Evolutionary conservation across 1,140 invertebrate species (phyloP), one percentile per base, ranked within the genome.

Genomic region (Drosophila nigrodunni): DNA sequence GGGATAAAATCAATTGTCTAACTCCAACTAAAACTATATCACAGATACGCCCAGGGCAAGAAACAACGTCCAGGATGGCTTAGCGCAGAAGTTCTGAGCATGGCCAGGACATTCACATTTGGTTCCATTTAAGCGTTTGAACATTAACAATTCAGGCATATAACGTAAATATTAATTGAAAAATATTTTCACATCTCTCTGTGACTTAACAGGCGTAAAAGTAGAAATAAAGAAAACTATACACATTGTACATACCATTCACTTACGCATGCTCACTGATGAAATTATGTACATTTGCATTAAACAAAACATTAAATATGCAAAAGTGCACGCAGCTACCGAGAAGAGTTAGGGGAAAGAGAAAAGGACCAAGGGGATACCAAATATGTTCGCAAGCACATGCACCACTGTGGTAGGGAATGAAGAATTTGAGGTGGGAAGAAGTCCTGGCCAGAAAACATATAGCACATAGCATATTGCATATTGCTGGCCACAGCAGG

Each of bases 201-300:
- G 62, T 62, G 64, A 74, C 77, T 77, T 74, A 73, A 73, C 74
- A 50, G 74, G 47, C 57, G 35, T 61, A 67, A 70, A 79, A 71
- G 66, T 65, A 74, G 47, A 71, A 67, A 73, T 62, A 60, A 78
- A 66, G 62, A 72, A 87, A 89, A 86, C 82, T 86, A 62, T 35
- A 35, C 69, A 68, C 54, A 62, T 60, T 49, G 50, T 25, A 55
- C 58, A 77, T 59, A 46, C 57, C 39, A 72, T 18, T 68, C 69
- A 49, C 37, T 21, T 37, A 60, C 67, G 34, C 62, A 61, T 74
- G 55, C 59, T 64, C 68, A 57, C 57, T 88, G 82, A 89, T 89
- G 85, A 88, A 88, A 88, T 88, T 88, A 89, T 88, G 85, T 88
- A 78, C 85, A 88, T 90, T 90, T 89, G 85, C 85, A 85, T 88